These are phyloP conservation scores for Amblyjoppa proteus DNA, from an alignment of 2,888 invertebrate species.

Conservation along the genomic window DNA sequence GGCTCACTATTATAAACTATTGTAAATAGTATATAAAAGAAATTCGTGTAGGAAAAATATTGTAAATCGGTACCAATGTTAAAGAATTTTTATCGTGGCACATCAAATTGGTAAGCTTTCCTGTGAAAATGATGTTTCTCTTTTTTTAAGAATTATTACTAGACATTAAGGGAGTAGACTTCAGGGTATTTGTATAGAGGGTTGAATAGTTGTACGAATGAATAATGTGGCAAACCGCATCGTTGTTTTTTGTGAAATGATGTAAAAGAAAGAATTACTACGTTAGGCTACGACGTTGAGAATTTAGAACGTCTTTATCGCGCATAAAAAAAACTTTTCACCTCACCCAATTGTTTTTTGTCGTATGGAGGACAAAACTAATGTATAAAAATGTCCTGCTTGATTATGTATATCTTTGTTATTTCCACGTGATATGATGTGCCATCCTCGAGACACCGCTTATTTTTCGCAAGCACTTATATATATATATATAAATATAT, in stretches of 20 bases:
- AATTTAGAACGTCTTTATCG: neutral
- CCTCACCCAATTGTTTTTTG: neutral
- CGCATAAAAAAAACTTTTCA: neutral
- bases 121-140: slow-evolving; percentile 66
- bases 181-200: slow-evolving; percentile 78
- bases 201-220: slow-evolving; percentile 76
- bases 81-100: slow-evolving; percentile 57
- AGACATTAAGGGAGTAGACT: slow-evolving; percentile 71
- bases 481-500: slow-evolving; percentile 25
- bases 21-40: slow-evolving; percentile 53
- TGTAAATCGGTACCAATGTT: slow-evolving; percentile 63
- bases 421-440: slow-evolving; percentile 59
- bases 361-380: neutral
- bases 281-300: slow-evolving; percentile 12
- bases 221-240: slow-evolving; percentile 63
- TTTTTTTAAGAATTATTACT: slow-evolving; percentile 55
- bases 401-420: slow-evolving; percentile 24
- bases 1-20: slow-evolving; percentile 54
- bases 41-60: slow-evolving; percentile 41
- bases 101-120: slow-evolving; percentile 66
- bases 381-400: slow-evolving; percentile 23
- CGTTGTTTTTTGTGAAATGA: slow-evolving; percentile 23
- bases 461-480: slow-evolving; percentile 56
- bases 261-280: slow-evolving; percentile 6
- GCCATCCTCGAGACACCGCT: slow-evolving; percentile 62